Evolutionary conservation across 30 jellyfish, hydroid and myxozoan genomes (phyloP), one percentile per base, ranked within the genome.

Genomic region (Aurelia aurita complex sp. Pacific): DNA sequence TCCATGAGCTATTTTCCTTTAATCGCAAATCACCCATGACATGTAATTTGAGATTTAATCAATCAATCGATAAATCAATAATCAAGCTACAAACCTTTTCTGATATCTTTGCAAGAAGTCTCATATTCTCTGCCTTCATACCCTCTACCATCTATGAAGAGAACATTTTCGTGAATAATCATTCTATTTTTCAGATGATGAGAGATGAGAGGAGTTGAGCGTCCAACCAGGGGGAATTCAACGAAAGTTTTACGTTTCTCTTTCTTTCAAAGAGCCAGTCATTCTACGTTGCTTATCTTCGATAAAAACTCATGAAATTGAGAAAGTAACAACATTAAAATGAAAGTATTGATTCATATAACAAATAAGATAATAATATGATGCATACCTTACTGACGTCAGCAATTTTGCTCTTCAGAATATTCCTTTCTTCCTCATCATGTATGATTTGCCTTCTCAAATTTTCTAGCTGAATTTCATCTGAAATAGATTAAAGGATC

Each of bases 301-400:
- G 6, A 40, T 40, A 40, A 40, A 9, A 40, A 40, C 52, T 40
- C 52, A 40, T 38, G 52, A 40, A 40, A 1, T 40, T 1, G 29
- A 3, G 6, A 40, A 40, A 3, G 8, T 40, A 40, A 2, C 6
- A 2, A 6, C 52, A 40, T 40, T 40, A 40, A 0, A 40, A 40
- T 40, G 52, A 6, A 40, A 3, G 1, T 40, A 2, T 40, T 40
- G 52, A 40, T 40, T 9, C 52, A 40, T 1, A 0, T 40, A 3
- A 40, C 52, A 1, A 9, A 68, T 1, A 34, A 68, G 36, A 67
- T 15, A 33, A 29, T 0, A n/a, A n/a, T 0, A 16, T 33, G 4
- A 5, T 2, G 8, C 9, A 2, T 43, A 83, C 93, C 93, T 84
- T 73, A 10, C 60, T 84, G 10, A 84, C 61, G 53, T 67, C 93